A percentile compares a stretch with the other conserved stretches of the same genome.
These are phyloP conservation scores for Caenorhabditis panamensis DNA, from an alignment of 2,888 invertebrate species.

Conservation along the genomic window DNA sequence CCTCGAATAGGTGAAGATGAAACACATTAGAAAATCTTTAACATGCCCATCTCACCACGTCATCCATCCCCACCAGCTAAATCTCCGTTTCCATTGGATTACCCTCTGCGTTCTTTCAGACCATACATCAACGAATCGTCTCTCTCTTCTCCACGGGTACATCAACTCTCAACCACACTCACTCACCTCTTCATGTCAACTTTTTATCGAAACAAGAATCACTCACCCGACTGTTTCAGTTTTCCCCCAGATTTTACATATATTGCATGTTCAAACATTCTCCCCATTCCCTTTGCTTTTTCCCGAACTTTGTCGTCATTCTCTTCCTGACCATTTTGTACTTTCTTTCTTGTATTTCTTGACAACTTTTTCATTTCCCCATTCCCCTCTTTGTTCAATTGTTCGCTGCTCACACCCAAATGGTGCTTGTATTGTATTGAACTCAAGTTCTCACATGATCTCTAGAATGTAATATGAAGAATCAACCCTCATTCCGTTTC, in stretches of 20 bases:
- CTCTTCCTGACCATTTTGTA: background rate
- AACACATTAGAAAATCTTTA: too few relatives aligned
- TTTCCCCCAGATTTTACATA: constrained; percentile 5
- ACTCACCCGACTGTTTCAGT: constrained; percentile 12
- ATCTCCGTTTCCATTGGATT: constrained; percentile 1
- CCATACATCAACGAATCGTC: constrained; percentile 22
- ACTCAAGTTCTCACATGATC: too few relatives aligned
- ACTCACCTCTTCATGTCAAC: background rate
- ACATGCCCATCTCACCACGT: too few relatives aligned
- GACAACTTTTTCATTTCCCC: background rate
- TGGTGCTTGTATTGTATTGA: too few relatives aligned
- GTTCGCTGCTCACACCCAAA: too few relatives aligned
- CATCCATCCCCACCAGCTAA: background rate
- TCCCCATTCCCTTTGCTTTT: background rate
- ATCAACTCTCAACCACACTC: constrained; percentile 1
- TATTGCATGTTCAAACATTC: constrained; percentile 36
- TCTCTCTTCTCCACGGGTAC: constrained; percentile 6
- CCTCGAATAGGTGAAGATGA: too few relatives aligned
- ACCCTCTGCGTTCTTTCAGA: constrained; percentile 30
- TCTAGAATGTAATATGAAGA: background rate
- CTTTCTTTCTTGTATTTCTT: background rate
- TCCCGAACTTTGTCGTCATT: constrained; percentile 16
- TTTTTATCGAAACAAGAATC: background rate
- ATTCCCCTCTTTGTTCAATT: background rate
- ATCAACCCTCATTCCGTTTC: background rate